These are phyloP conservation scores for Sebastes itinus DNA, from an alignment of 2,797 vertebrate genomes.

Conservation along the genomic window DNA sequence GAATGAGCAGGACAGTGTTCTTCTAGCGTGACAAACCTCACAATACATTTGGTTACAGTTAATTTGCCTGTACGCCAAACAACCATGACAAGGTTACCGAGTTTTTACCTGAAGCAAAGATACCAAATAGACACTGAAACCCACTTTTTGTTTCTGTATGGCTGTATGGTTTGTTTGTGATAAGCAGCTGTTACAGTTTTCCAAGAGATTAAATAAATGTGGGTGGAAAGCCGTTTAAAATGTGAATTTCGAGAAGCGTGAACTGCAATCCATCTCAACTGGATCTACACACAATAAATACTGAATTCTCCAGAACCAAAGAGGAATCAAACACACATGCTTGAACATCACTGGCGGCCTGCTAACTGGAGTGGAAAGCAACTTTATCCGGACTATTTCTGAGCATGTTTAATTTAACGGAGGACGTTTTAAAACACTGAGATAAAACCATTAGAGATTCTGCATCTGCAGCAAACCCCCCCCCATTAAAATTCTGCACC, in stretches of 20 bases:
- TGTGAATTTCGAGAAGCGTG: background rate
- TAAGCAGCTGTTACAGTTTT: background rate
- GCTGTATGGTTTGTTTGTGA: background rate
- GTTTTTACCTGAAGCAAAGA: background rate
- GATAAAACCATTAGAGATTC: constrained; percentile 33
- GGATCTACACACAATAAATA: background rate
- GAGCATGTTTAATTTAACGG: background rate
- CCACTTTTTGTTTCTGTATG: background rate
- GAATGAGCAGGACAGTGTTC: background rate
- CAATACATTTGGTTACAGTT: background rate
- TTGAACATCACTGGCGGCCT: background rate
- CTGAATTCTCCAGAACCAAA: background rate
- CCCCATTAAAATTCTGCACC: constrained; percentile 56
- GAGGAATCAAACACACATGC: background rate
- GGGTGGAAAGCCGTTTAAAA: background rate
- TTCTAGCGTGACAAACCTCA: background rate
- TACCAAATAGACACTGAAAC: background rate
- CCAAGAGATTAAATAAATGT: background rate
- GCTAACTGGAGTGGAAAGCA: background rate
- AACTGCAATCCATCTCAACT: background rate
- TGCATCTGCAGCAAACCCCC: constrained; percentile 6
- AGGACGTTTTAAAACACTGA: constrained; percentile 8
- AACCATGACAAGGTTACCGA: background rate
- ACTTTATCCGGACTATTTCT: background rate
- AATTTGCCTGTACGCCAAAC: background rate